Percentiles rank a stretch among this genome's conserved stretches.
Conservation (phyloP, 2,888 invertebrate species). For the Tortrix viridana region DNA sequence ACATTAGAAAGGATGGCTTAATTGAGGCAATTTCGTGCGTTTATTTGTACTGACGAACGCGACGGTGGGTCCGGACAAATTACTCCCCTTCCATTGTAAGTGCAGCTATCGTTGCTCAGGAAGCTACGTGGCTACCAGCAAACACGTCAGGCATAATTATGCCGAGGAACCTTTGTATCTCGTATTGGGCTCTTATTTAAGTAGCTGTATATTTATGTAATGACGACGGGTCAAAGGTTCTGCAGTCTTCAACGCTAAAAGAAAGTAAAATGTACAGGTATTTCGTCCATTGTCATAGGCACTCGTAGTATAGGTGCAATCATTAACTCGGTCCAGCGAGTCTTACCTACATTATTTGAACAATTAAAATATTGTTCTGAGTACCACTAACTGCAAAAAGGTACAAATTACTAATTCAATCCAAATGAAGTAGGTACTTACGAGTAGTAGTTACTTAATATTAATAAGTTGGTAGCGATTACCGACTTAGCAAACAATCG, state of each 20-base stretch:
- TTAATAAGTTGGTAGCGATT: slow-evolving; percentile 15
- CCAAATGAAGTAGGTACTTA: slow-evolving; percentile 25
- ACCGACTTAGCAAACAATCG: slow-evolving; percentile 21
- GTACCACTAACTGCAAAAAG: background rate
- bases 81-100: slow-evolving; percentile 37
- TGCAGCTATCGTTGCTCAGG: slow-evolving; percentile 36
- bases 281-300: background rate
- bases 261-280: background rate
- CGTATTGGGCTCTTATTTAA: background rate
- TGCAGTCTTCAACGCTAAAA: background rate
- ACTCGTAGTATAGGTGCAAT: no score
- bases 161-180: slow-evolving; percentile 24
- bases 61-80: slow-evolving; percentile 40
- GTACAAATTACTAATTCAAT: background rate
- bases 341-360: no score
- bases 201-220: background rate
- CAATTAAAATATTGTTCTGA: no score
- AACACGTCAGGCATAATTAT: slow-evolving; percentile 31
- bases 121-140: slow-evolving; percentile 38
- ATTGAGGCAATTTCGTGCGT: slow-evolving; percentile 71
- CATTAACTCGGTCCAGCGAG: no score
- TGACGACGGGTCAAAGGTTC: background rate
- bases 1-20: slow-evolving; percentile 77
- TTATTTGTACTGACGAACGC: slow-evolving; percentile 73
- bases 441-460: background rate